Evolutionary conservation across 2,797 vertebrate genomes (phyloP).

Genomic region (Micropoecilia bifurca): DNA sequence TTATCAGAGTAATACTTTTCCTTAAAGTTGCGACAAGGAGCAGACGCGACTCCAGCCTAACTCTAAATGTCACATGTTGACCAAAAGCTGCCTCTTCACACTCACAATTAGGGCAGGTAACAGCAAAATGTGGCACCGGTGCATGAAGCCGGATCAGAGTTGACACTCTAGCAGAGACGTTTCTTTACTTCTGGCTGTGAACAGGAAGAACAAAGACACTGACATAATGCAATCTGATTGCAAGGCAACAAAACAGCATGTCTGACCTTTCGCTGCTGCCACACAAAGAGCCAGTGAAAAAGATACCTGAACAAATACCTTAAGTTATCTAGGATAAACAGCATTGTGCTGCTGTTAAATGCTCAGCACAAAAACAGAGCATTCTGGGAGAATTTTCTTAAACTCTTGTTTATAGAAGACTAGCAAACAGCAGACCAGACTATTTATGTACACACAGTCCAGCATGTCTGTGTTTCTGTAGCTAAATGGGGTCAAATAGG

Average conservation of each 20-base stretch:
- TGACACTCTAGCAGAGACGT: constrained; percentile 50
- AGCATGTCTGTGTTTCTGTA: constrained; percentile 39
- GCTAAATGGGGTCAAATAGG: constrained; percentile 52
- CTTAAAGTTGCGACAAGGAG: constrained; percentile 12
- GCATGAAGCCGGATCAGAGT: constrained; percentile 66
- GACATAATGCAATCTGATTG: constrained; percentile 55
- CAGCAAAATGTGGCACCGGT: constrained; percentile 70
- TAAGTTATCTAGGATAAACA: background rate
- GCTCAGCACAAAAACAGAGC: background rate
- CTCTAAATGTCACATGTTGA: constrained; percentile 46
- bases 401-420: constrained; percentile 6
- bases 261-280: constrained; percentile 27
- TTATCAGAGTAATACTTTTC: constrained; percentile 20
- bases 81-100: constrained; percentile 53
- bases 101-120: constrained; percentile 49
- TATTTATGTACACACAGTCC: constrained; percentile 48
- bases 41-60: constrained; percentile 21
- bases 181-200: constrained; percentile 63
- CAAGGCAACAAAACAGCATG: constrained; percentile 48
- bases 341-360: background rate
- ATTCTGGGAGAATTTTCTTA: background rate
- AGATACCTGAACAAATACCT: constrained; percentile 1
- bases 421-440: constrained; percentile 16
- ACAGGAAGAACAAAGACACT: constrained; percentile 61
- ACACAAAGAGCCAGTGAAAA: constrained; percentile 13